Conservation (phyloP, 2,113 vertebrate species). For the Microtus montanus region DNA sequence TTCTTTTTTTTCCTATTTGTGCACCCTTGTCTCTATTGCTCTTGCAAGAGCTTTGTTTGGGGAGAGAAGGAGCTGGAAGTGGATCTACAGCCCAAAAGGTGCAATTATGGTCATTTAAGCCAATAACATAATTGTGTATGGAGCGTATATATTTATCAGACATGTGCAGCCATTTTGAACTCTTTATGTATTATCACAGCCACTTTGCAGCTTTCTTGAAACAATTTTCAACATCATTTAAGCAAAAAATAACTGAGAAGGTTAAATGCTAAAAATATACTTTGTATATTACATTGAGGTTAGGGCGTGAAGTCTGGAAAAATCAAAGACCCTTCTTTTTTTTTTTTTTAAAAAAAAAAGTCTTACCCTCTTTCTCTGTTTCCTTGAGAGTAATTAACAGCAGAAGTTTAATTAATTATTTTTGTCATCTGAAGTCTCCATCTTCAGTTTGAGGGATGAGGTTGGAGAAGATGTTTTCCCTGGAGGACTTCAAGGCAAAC, state of each 20-base stretch:
- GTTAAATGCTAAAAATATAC: constrained; percentile 72
- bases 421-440: constrained; percentile 14
- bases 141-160: constrained; percentile 66
- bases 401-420: constrained; percentile 55
- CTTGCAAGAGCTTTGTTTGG: constrained; percentile 27
- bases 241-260: constrained; percentile 71
- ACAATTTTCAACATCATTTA: constrained; percentile 71
- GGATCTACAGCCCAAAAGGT: constrained; percentile 58
- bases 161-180: constrained; percentile 74
- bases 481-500: constrained; percentile 25
- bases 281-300: constrained; percentile 57
- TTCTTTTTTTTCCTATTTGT: background rate
- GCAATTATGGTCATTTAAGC: constrained; percentile 71
- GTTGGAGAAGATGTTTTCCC: constrained; percentile 47
- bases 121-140: constrained; percentile 69
- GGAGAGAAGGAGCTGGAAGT: constrained; percentile 42
- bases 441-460: constrained; percentile 54
- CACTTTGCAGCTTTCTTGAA: constrained; percentile 70
- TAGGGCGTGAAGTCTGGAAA: constrained; percentile 51
- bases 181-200: constrained; percentile 66
- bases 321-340: constrained; percentile 42
- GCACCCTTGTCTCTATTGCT: background rate
- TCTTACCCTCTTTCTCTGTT: constrained; percentile 24
- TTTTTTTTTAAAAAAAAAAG: background rate
- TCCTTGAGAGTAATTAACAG: constrained; percentile 64